Evolutionary conservation across 2,888 invertebrate genomes (phyloP), one percentile per base, ranked within the genome.

Genomic region (Mechanitis mazaeus): DNA sequence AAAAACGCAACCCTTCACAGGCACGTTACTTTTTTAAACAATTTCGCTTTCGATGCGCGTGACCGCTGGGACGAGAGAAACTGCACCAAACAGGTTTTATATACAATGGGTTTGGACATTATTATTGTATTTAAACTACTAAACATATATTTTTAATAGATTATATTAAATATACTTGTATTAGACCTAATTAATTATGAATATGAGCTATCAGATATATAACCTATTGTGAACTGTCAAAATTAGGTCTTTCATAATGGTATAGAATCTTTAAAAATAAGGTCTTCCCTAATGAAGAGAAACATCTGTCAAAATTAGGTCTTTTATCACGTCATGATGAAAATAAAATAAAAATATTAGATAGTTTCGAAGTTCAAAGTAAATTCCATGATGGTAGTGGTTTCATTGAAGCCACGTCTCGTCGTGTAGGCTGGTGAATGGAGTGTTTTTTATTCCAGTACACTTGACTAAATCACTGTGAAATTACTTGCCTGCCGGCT

Each of bases 401-500:
- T 57, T 61, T 64, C 68, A 69, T 69, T 69, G 63, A 68, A 55
- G 64, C 59, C 55, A 35, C 53, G 55, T 60, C 59, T 50, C 55
- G 35, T 55, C 47, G 47, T 58, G 59, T 54, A 54, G 33, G 31
- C 59, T n/a, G 45, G 64, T 71, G 69, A 77, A 85, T 89, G 88
- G 89, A 89, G 58, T 72, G 79, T 85, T 89, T 89, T 88, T 85
- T 83, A 78, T 71, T 68, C 73, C 67, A 77, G 79, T 83, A 84
- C 87, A 88, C 88, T 89, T 86, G 87, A 76, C 84, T 78, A 85
- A 90, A 89, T 90, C 87, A 74, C 75, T 87, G 87, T 87, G 87
- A 87, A 87, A 87, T 86, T 86, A 87, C 81, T 84, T 88, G 75
- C 77, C 78, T 73, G 76, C 69, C 73, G 75, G 71, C 76, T 73